Evolutionary conservation across 1,140 invertebrate genomes (phyloP), one percentile per base, ranked within the genome.

Genomic region (Apis laboriosa): DNA sequence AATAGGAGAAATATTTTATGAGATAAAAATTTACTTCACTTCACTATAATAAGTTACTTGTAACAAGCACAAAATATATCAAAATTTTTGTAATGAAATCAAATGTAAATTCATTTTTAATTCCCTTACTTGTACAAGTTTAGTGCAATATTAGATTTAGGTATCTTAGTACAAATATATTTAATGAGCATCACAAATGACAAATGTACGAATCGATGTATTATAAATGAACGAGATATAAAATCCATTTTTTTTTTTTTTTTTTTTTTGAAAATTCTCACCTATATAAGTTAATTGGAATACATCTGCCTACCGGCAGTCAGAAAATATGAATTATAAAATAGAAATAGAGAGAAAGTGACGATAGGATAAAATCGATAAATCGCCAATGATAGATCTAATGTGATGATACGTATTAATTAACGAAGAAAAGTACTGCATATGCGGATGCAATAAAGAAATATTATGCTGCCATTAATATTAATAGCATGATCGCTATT

Each of bases 381-480:
- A 21, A 24, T 74, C 49, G 9, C 66, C 51, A 71, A 85, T 82
- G 28, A 81, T 78, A 81, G 66, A 79, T 67, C 75, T 85, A 83
- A 87, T 77, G 80, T 83, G 87, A 88, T 87, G 85, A 88, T 66
- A 21, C 24, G 28, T 49, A 53, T 43, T 71, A 55, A 67, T 71
- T 82, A 68, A 24, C 24, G 53, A 81, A 64, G 13, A 43, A 17
- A 34, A 17, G 28, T 70, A 55, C 19, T 81, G 19, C 73, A 84
- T 7, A 8, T 34, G 15, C 21, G 21, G 43, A 64, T 71, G 73
- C 49, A 55, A 75, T 56, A 19, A 63, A 84, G 78, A 89, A 81
- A 81, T 86, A 88, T 89, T 89, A 89, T 88, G 88, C 87, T 88
- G 88, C 87, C 84, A 66, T 79, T 88, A 72, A 60, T 74, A 56